Percentiles rank a stretch among this genome's conserved stretches.
These are phyloP conservation scores for Lepidocolaptes lacrymiger DNA, from an alignment of 2,797 vertebrate genomes.

Conservation along the genomic window DNA sequence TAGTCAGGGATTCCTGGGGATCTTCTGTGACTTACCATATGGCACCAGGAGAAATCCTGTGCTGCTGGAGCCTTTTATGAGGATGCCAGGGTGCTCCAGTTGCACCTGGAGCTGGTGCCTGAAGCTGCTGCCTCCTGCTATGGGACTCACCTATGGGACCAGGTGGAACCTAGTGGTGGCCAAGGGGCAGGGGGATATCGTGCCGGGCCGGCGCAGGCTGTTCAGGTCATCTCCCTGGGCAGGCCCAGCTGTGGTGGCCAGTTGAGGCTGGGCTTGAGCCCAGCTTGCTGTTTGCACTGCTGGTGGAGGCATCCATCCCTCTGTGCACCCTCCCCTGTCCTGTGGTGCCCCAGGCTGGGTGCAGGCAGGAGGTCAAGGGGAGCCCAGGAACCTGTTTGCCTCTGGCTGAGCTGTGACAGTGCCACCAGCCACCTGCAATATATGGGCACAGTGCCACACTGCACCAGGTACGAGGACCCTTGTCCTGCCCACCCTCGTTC, in stretches of 20 bases:
- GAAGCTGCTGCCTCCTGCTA: background rate
- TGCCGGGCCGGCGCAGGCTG: background rate
- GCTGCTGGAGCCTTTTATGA: background rate
- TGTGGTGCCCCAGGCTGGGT: background rate
- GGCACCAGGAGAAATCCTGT: background rate
- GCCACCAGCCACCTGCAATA: background rate
- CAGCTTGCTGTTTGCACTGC: background rate
- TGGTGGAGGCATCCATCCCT: background rate
- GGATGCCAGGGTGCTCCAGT: background rate
- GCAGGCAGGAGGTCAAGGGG: background rate
- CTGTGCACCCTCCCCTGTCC: background rate
- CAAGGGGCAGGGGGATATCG: fast-evolving
- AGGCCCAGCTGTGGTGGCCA: background rate
- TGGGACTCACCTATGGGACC: background rate
- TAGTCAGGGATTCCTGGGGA: background rate
- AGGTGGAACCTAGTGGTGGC: background rate
- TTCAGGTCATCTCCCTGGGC: background rate
- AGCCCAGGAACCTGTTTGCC: background rate
- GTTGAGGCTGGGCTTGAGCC: fast-evolving
- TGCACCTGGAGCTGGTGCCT: background rate
- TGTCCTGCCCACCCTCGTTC: fast-evolving
- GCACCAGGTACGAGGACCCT: background rate
- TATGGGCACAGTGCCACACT: background rate
- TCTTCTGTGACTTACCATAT: background rate
- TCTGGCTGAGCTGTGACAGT: background rate